Conservation (phyloP, 2,888 invertebrate genomes). For the Allolobophora icterica region DNA sequence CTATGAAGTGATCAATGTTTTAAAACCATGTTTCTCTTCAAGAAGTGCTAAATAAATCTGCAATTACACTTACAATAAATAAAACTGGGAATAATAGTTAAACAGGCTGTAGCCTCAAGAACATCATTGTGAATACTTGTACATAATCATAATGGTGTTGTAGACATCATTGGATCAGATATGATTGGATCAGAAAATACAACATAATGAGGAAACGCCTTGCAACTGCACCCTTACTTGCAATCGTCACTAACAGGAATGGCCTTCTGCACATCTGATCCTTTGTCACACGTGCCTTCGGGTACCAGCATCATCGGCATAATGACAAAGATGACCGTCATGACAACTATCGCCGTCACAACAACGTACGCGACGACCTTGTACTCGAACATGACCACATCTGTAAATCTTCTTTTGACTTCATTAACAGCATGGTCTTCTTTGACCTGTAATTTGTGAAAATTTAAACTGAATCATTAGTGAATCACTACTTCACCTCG, state of each 20-base stretch:
- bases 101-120: not conserved
- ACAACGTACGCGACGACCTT: conserved; percentile 45
- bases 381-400: conserved; percentile 32
- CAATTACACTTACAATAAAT: not conserved
- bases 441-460: not conserved
- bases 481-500: not conserved
- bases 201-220: not conserved
- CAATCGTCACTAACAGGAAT: conserved; percentile 8
- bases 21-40: not conserved
- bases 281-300: not conserved
- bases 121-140: not conserved
- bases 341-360: conserved; percentile 45
- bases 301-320: conserved; percentile 44
- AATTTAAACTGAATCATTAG: not conserved
- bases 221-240: not conserved
- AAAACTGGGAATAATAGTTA: not conserved
- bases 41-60: not conserved
- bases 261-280: not conserved
- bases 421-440: not conserved
- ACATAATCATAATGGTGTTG: not conserved
- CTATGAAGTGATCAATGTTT: not conserved
- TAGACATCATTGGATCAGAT: not conserved
- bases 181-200: not conserved
- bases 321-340: conserved; percentile 43
- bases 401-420: not conserved